Evolutionary conservation across 2,797 vertebrate species (phyloP), one percentile per base, ranked within the genome.

Genomic region (Epinephelus malabaricus): DNA sequence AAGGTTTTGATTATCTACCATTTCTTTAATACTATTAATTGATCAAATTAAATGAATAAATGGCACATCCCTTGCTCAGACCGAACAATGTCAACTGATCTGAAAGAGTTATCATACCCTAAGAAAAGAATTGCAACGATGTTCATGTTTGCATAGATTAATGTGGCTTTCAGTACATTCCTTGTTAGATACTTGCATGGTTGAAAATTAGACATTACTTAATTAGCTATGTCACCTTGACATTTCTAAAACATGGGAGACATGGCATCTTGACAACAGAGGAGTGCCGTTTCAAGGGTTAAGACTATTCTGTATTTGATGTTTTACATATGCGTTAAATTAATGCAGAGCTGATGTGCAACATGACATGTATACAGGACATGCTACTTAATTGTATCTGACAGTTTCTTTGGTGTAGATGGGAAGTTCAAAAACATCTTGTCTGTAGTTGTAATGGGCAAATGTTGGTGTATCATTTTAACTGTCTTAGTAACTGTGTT

Each of bases 131-230:
- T 6, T 65, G 23, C 17, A 58, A 67, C 34, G 53, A 13, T 55
- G 38, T 72, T 65, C 17, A 70, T 68, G 61, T 88, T 89, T 92
- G 89, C 87, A 90, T 90, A 89, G 87, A 74, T 84, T 68, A 19
- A 64, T 65, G 53, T 72, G n/a, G 73, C 58, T 69, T 25, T 68
- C 43, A 15, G 2, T 70, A 69, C 55, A 73, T 79, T 78, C 73
- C 55, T 47, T 51, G 61, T 70, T 30, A 46, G 25, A 23, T 30
- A 40, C 7, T 54, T 83, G n/a, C 7, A 73, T 38, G 9, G 30
- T 46, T 64, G 55, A 58, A 55, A 58, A 7, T 46, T 23, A 27
- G 43, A 46, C 6, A 17, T 40, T 1, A 27, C 10, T 21, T 18
- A 46, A 5, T 46, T 46, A 34, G 10, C 14, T 51, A 51, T 47